Evolutionary conservation across 92 coral and sea anemone genomes (phyloP), one percentile per base, ranked within the genome.

Genomic region (Phenganax subtilis): DNA sequence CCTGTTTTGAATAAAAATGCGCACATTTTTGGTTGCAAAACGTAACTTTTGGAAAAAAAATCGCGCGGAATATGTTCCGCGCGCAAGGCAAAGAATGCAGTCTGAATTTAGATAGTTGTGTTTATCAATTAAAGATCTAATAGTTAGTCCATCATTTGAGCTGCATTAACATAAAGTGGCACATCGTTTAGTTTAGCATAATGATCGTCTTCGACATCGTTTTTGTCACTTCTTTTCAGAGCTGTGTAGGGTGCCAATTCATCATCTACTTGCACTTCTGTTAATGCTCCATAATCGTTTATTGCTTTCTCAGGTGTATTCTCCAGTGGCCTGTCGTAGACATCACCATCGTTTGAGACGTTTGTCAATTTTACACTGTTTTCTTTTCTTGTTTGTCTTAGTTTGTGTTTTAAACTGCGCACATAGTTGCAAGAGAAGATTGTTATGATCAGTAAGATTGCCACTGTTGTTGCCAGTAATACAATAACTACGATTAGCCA

Each of bases 81-180:
- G 25, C 25, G 25, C 25, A 20, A 20, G 25, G 25, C 25, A 20
- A 20, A 20, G 25, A 20, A 20, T 20, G 25, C 25, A 20, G 25
- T 20, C 25, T 20, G 25, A 20, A 20, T 15, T 28, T 16, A 25
- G 31, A n/a, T 20, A 58, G 14, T 58, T 15, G 16, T 11, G 63
- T 58, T 11, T 58, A 6, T 58, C 8, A n/a, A 3, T 16, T n/a
- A 62, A n/a, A n/a, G 3, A 31, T 28, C 37, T 12, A 67, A 15
- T 20, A 10, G 30, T 31, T 12, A 2, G 51, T 67, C 11, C 3
- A 29, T 67, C 10, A 67, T 29, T 67, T 67, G 51, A 67, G 6
- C 37, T 31, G 72, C 72, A 67, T 67, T 67, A 10, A 67, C 72
- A 31, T 67, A 67, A 67, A 67, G 72, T 8, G 72, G 72, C 8